Base-by-base conservation (phyloP, 2,797 vertebrate species). In the Brachyalestes nurse region DNA sequence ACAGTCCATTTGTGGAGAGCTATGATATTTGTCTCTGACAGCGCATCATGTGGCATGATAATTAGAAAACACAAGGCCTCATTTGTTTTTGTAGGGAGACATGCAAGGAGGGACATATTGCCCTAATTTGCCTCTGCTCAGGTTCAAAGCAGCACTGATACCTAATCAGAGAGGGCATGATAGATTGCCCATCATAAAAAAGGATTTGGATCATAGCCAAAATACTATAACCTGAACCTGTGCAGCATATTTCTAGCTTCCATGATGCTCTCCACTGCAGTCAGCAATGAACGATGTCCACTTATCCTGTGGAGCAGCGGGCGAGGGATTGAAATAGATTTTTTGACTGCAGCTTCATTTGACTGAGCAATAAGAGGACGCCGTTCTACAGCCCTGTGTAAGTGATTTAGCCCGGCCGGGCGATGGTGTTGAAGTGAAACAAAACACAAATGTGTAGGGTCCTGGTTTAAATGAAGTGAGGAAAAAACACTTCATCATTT, bases 1-100 rank as follows among this genome's bases (percentile, higher is more conserved):
- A 94, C 92, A 93, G 90, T 92, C 93, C 89, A 93, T 93, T 93
- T 93, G 91, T 90, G 84, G 87, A 90, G 89, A 90, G 89, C 87
- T 87, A 88, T 89, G 83, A 89, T 90, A 90, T 94, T 94, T 92
- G 60, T 80, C 91, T 92, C 88, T 93, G 58, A 79, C 72, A 62
- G 65, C n/a, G 70, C 60, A 51, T 82, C 73, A 28, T 70, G 69
- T 47, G 82, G 88, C 89, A 88, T 86, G 92, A 91, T 93, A 94
- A 94, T 94, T 94, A 94, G 92, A 92, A 90, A 81, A 90, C 88
- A 87, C 88, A 88, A 92, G 90, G 88, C 84, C 91, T 92, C 91
- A 88, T 93, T 93, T 92, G 90, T 93, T 94, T 93, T 92, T 89
- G 88, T 86, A 79, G 86, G 85, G 88, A 88, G 88, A 90, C 12